A percentile compares a stretch with the other conserved stretches of the same genome.
Conservation (phyloP, 2,113 vertebrate species). For the Hiodon tergisus region DNA sequence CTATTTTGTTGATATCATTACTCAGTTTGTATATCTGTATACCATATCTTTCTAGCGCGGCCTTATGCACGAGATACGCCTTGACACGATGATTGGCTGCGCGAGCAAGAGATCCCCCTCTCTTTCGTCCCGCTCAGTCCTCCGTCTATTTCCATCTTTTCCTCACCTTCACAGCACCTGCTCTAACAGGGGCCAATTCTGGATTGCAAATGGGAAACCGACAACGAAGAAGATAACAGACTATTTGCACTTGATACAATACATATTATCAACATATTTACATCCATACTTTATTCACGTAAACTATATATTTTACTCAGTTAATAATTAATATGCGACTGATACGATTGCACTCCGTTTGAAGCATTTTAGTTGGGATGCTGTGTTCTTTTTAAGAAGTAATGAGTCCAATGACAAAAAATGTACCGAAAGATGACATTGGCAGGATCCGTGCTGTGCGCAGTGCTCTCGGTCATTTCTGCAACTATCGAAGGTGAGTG, state of each 20-base stretch:
- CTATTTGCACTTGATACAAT: background rate
- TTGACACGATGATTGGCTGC: constrained; percentile 1
- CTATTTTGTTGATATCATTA: no score
- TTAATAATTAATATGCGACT: background rate
- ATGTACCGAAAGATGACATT: constrained; percentile 8
- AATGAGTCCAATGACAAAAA: background rate
- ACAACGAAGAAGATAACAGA: background rate
- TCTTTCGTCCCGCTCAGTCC: background rate
- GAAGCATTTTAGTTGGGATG: background rate
- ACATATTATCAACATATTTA: background rate
- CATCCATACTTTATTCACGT: background rate
- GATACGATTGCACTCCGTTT: background rate
- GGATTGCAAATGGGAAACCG: background rate
- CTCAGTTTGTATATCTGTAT: no score
- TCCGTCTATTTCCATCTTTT: background rate
- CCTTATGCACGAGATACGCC: background rate
- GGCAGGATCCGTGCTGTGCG: background rate
- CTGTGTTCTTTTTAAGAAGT: background rate
- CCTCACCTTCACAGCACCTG: background rate
- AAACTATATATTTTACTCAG: background rate
- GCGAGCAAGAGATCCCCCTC: background rate
- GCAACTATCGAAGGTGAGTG: constrained; percentile 12
- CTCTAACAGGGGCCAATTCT: background rate
- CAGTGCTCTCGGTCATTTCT: background rate
- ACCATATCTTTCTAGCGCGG: background rate